Percentiles rank a stretch among this genome's conserved stretches.
Conservation (phyloP, 2,797 vertebrate genomes). For the Sebastiscus tertius region DNA sequence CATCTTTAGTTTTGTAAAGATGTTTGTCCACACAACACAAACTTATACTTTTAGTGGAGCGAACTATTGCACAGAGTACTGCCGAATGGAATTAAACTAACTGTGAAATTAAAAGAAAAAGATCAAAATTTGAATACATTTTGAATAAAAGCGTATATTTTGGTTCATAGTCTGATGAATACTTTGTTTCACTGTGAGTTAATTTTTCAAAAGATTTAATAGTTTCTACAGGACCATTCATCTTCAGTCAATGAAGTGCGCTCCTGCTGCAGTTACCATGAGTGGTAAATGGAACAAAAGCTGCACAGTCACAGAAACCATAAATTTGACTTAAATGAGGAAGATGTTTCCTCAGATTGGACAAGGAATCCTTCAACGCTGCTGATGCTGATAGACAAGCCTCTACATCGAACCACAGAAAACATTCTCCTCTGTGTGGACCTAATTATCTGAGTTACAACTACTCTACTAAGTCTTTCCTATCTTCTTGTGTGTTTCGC, state of each 20-base stretch:
- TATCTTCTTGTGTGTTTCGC: constrained; percentile 4
- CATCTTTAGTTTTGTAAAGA: constrained; percentile 19
- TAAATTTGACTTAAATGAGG: constrained; percentile 32
- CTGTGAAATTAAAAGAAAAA: background rate
- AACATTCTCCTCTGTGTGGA: constrained; percentile 8
- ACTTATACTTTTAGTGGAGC: background rate
- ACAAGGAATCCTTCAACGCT: constrained; percentile 5
- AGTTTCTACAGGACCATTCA: background rate
- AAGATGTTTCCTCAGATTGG: constrained; percentile 46
- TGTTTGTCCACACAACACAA: background rate
- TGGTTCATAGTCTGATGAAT: background rate
- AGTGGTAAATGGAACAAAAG: constrained; percentile 27
- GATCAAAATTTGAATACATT: background rate
- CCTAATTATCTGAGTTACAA: constrained; percentile 33
- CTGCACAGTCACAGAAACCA: constrained; percentile 28
- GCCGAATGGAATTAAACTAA: background rate
- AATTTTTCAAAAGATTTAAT: constrained; percentile 29
- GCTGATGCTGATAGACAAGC: constrained; percentile 4
- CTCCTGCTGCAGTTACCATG: constrained; percentile 10
- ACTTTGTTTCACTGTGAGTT: background rate
- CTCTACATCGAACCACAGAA: background rate
- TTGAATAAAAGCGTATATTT: background rate
- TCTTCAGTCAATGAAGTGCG: constrained; percentile 25
- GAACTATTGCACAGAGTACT: background rate
- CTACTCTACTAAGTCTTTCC: background rate